Percentiles rank a stretch among this genome's conserved stretches.
These are phyloP conservation scores for Eubucco bourcierii DNA, from an alignment of 2,113 vertebrate genomes.

Conservation along the genomic window DNA sequence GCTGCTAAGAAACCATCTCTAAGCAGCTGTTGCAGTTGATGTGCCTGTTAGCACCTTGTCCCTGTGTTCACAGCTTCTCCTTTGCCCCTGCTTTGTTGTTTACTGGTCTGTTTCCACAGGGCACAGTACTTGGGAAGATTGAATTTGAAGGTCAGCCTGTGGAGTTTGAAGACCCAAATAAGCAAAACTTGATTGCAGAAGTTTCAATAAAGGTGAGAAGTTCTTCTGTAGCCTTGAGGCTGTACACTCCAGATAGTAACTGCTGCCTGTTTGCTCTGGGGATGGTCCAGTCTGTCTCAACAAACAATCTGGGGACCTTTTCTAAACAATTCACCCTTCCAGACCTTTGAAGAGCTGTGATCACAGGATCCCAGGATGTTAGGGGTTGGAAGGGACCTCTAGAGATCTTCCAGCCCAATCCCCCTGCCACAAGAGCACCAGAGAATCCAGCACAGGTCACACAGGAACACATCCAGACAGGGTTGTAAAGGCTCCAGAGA, in stretches of 20 bases:
- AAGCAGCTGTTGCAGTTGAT: slow-evolving; percentile 32
- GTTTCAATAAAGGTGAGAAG: slow-evolving; percentile 92
- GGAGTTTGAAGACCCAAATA: slow-evolving; percentile 88
- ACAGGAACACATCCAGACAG: no score
- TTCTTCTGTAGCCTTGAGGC: background rate
- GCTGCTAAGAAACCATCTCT: background rate
- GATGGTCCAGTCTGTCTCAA: background rate
- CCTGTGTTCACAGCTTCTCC: slow-evolving; percentile 37
- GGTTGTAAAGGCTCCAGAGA: no score
- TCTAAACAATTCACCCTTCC: background rate
- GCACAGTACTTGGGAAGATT: slow-evolving; percentile 92
- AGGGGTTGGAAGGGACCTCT: no score
- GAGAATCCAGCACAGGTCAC: no score
- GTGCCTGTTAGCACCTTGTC: background rate
- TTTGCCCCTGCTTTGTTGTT: background rate
- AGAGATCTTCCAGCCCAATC: no score
- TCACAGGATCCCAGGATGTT: no score
- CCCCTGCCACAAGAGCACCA: no score
- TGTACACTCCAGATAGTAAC: background rate
- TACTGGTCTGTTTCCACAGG: slow-evolving; percentile 74
- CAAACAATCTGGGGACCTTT: background rate
- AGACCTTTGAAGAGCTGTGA: background rate
- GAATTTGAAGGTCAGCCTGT: slow-evolving; percentile 92
- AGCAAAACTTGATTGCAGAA: slow-evolving; percentile 88
- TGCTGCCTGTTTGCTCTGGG: background rate